Evolutionary conservation across 2,797 vertebrate genomes (phyloP), one percentile per base, ranked within the genome.

Genomic region (Chaunax sp.): DNA sequence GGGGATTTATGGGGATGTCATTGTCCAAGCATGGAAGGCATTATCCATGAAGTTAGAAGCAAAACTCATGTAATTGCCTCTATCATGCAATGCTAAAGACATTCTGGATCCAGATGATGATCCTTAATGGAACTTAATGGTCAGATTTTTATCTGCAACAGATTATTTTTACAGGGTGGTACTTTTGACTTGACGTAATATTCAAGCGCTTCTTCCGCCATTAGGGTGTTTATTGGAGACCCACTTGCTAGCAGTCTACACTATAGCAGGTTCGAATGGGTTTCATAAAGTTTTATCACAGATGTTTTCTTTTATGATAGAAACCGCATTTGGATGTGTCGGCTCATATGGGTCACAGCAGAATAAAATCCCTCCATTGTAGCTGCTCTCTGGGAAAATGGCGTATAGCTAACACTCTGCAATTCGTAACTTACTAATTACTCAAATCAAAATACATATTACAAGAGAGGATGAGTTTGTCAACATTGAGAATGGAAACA

Each of bases 341-440:
- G 14, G 23, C 61, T 53, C 41, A 41, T 33, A 57, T 6, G 63
- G 55, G 54, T 33, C 38, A 60, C 37, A 64, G 43, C 23, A 56
- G 33, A 40, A 40, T 44, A 26, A 74, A 40, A 87, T 79, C 83
- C 73, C 18, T 51, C 82, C 83, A 90, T 85, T 81, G 80, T 62
- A 76, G 59, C 62, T 57, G 54, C 33, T 74, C 33, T 53, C 49
- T 73, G 73, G 50, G 73, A 80, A 57, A 79, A 69, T 44, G 38
- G n/a, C 23, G 20, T 19, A 43, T 14, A 62, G 40, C 33, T 61
- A 69, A 80, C 63, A 50, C 70, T 60, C 72, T 61, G 12, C 35
- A 72, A 38, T 6, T 61, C 30, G 43, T 43, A 53, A 4, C 18
- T 23, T 16, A 69, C 33, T 70, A 75, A 84, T 82, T 82, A 75